Evolutionary conservation across 2,113 vertebrate species (phyloP), one percentile per base, ranked within the genome.

Genomic region (Zootoca vivipara): DNA sequence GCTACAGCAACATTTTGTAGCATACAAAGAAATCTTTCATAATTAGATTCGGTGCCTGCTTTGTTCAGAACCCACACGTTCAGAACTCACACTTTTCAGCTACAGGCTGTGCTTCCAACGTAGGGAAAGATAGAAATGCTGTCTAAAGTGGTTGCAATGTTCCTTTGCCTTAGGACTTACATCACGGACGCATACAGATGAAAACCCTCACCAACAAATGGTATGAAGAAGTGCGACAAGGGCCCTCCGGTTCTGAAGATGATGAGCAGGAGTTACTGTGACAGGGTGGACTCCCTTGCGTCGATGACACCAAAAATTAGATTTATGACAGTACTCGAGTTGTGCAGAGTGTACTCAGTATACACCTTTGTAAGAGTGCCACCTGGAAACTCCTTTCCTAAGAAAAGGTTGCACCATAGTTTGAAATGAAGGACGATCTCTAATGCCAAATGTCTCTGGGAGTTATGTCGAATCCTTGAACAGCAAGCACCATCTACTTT

Each of bases 161-260:
- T 79, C 65, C 89, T 87, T 88, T 64, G 46, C 85, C 91, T 33
- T 89, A 99, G 99, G 99, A 99, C 93, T 95, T 99, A 77, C 97
- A 98, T 88, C 98, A 98, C 0, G 99, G 99, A 7, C 97, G 99
- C 62, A 98, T 99, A 94, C 99, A 99, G 95, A 99, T 99, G 99
- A 99, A 99, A 95, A 99, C 97, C 1, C 98, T 99, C 80, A 99
- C 99, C 72, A 99, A 99, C 95, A 99, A 99, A 89, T 99, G 99
- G 99, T 99, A 99, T 0, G 98, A 99, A 86, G 99, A 99, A 94
- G 99, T 99, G 33, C 98, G 99, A 4, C 99, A 99, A 93, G 99
- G 99, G 72, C 99, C 99, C 0, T 99, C 99, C 0, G 99, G 99
- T 58, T 99, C 99, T 0, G 99, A 99, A 94, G 97, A 99, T 2